Evolutionary conservation across 35 echinoderm and acorn worm genomes (phyloP).

Genomic region (Lytechinus variegatus): DNA sequence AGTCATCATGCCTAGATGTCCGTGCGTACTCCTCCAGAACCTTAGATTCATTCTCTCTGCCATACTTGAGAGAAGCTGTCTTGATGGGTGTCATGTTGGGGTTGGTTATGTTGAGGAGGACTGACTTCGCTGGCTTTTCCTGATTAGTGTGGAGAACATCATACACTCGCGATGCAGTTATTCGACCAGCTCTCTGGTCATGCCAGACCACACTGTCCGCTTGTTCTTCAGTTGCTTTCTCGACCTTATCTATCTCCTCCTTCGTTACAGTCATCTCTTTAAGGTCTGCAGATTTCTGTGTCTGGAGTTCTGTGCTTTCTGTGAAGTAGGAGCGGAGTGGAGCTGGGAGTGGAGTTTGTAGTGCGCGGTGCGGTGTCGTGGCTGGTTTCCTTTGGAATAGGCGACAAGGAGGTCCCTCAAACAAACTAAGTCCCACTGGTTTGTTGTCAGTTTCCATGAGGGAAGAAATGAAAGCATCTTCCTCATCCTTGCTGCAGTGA

Average conservation of each 20-base stretch:
- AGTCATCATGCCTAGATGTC: neutral
- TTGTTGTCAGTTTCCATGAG: too few relatives aligned
- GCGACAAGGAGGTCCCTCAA: too few relatives aligned
- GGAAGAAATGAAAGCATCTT: too few relatives aligned
- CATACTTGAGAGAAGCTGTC: neutral
- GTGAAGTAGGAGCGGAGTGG: neutral
- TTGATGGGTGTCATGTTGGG: neutral
- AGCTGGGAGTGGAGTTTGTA: too few relatives aligned
- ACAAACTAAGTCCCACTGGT: too few relatives aligned
- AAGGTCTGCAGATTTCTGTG: neutral
- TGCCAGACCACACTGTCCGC: neutral
- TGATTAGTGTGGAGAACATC: conserved; percentile 2
- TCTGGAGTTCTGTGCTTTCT: neutral
- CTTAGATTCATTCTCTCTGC: neutral
- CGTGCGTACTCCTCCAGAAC: neutral
- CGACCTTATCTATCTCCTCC: neutral
- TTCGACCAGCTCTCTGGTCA: neutral
- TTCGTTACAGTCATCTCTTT: neutral
- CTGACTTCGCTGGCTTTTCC: neutral
- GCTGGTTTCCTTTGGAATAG: too few relatives aligned
- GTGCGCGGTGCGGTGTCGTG: too few relatives aligned
- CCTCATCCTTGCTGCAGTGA: too few relatives aligned
- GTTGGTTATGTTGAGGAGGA: neutral
- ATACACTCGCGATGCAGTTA: neutral
- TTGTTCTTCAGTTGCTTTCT: neutral